These are phyloP conservation scores for human DNA, from an alignment of 2,113 vertebrate species.

Conservation along the genomic window DNA sequence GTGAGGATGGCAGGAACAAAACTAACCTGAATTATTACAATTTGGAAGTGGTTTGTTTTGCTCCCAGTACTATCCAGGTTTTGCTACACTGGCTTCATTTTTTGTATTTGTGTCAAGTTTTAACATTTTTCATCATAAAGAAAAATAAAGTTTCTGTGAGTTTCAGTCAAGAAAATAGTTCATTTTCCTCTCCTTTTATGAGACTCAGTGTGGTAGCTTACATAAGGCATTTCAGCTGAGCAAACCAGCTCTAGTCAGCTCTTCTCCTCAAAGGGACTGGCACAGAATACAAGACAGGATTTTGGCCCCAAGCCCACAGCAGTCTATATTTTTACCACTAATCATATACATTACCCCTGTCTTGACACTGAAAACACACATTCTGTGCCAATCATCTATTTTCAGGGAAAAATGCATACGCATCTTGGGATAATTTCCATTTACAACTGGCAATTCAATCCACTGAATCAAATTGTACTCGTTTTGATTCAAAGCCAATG, in stretches of 20 bases:
- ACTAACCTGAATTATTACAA: background rate
- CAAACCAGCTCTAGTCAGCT: slow-evolving; percentile 54
- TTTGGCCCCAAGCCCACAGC: slow-evolving; percentile 68
- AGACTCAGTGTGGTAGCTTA: slow-evolving; percentile 58
- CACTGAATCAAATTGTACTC: slow-evolving; percentile 73
- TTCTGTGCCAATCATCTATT: slow-evolving; percentile 78
- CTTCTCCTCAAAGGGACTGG: slow-evolving; percentile 76
- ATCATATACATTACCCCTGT: slow-evolving; percentile 80
- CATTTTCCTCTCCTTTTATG: background rate
- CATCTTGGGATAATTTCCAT: slow-evolving; percentile 76
- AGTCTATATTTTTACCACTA: slow-evolving; percentile 83
- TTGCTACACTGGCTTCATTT: background rate
- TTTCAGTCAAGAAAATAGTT: background rate
- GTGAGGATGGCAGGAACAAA: background rate
- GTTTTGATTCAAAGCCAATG: slow-evolving; percentile 78
- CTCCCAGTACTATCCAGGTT: background rate
- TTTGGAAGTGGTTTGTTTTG: background rate
- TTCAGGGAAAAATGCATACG: slow-evolving; percentile 76
- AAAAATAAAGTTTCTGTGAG: background rate
- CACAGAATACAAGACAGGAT: slow-evolving; percentile 29
- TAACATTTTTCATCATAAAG: background rate
- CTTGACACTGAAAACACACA: slow-evolving; percentile 82
- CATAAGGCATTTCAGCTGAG: slow-evolving; percentile 69
- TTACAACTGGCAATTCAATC: slow-evolving; percentile 74
- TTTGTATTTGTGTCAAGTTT: background rate